phyloP scores from a whole-genome alignment of 2,113 vertebrate genomes.

The Heterotilapia buettikoferi region DNA sequence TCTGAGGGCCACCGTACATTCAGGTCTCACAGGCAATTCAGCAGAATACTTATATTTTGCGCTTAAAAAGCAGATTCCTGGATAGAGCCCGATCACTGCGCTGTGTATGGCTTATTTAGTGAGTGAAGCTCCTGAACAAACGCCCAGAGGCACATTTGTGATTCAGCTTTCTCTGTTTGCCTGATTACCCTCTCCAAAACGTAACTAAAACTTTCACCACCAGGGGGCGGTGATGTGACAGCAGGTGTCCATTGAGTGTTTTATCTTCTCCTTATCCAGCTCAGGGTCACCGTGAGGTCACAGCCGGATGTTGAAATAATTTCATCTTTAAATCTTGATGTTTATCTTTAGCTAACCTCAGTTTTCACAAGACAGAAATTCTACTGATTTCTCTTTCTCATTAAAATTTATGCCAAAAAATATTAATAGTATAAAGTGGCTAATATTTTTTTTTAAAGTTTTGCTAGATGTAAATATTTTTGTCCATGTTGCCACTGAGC shows the following conservation, averaged over 20 bases:
- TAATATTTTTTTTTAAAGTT: not conserved
- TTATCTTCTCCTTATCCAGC: not conserved
- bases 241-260: not conserved
- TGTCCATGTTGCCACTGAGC: not conserved
- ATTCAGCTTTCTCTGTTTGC: not conserved
- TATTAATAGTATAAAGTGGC: not conserved
- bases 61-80: not conserved
- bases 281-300: not conserved
- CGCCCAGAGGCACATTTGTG: accelerated
- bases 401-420: not conserved
- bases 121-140: not conserved
- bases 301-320: not conserved
- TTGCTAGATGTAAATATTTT: not conserved
- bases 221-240: not conserved
- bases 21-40: not conserved
- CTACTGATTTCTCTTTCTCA: not conserved
- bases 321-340: not conserved
- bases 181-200: not conserved
- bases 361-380: not conserved
- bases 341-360: not conserved
- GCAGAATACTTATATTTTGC: not conserved
- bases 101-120: not conserved
- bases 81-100: not conserved
- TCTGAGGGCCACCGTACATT: not conserved
- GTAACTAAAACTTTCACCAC: not conserved